Percentiles rank a stretch among this genome's conserved stretches.
These are phyloP conservation scores for Silurus asotus DNA, from an alignment of 2,113 vertebrate genomes.

Conservation along the genomic window DNA sequence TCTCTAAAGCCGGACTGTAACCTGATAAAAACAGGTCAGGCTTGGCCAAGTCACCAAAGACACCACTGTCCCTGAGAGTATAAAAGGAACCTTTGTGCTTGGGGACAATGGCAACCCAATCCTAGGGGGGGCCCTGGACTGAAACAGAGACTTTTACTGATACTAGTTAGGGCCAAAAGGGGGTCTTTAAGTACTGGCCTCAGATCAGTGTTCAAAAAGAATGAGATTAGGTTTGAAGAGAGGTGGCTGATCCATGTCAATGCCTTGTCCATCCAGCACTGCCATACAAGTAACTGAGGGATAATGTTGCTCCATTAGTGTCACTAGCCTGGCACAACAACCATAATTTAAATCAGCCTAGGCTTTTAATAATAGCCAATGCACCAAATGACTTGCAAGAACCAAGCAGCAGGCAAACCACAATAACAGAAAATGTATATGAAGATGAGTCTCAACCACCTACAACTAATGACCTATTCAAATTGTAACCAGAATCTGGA, in stretches of 20 bases:
- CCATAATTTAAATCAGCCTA: slow-evolving; percentile 6
- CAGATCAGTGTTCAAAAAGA: slow-evolving; percentile 48
- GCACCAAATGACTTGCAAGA: not conserved
- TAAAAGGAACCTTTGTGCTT: slow-evolving; percentile 59
- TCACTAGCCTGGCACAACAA: slow-evolving; percentile 24
- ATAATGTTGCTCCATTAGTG: slow-evolving; percentile 43
- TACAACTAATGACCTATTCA: not conserved
- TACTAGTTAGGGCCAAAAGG: slow-evolving; percentile 35
- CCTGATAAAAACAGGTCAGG: slow-evolving; percentile 59
- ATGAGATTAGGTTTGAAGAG: slow-evolving; percentile 31
- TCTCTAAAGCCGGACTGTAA: slow-evolving; percentile 59
- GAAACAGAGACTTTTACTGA: slow-evolving; percentile 61
- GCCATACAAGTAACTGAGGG: slow-evolving; percentile 36
- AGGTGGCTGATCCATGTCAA: slow-evolving; percentile 40
- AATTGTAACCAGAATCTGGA: not conserved
- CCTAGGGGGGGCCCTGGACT: slow-evolving; percentile 50
- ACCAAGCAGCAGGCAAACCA: not conserved
- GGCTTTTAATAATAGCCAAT: slow-evolving; percentile 16
- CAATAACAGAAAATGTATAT: not conserved
- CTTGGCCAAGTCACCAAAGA: slow-evolving; percentile 47
- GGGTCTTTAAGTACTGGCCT: slow-evolving; percentile 31
- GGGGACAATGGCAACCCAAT: slow-evolving; percentile 57
- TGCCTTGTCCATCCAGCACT: slow-evolving; percentile 27
- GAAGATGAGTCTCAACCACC: not conserved
- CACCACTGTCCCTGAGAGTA: slow-evolving; percentile 46